These are phyloP conservation scores for Cryptotis parvus DNA, from an alignment of 2,113 vertebrate species.

Conservation along the genomic window DNA sequence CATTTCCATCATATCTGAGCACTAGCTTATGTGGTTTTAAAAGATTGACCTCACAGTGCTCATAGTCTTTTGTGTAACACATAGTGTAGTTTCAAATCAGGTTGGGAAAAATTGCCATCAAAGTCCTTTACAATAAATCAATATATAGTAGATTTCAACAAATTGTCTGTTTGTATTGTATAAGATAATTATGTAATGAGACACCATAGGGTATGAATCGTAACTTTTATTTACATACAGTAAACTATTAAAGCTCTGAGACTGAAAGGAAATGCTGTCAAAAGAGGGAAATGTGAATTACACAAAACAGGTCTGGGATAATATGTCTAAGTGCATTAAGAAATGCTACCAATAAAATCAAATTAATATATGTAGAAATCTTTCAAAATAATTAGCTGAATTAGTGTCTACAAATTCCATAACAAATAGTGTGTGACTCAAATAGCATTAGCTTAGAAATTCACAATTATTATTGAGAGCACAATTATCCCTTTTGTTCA, in stretches of 20 bases:
- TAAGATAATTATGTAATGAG: conserved; percentile 75
- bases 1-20: too few relatives aligned
- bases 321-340: conserved; percentile 25
- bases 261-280: conserved; percentile 68
- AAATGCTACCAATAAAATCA: conserved; percentile 55
- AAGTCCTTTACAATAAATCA: conserved; percentile 50
- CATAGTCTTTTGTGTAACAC: too few relatives aligned
- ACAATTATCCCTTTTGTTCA: neutral
- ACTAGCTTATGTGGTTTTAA: too few relatives aligned
- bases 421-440: neutral
- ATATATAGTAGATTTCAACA: conserved; percentile 40
- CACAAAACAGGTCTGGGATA: neutral
- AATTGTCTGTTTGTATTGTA: conserved; percentile 51
- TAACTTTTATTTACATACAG: conserved; percentile 73
- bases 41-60: too few relatives aligned
- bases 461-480: conserved; percentile 34
- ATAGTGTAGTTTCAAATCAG: too few relatives aligned
- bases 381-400: conserved; percentile 40
- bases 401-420: neutral
- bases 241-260: conserved; percentile 63
- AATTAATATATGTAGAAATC: conserved; percentile 18
- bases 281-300: conserved; percentile 44
- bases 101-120: too few relatives aligned
- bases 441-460: conserved; percentile 33
- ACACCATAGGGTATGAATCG: conserved; percentile 61